These are phyloP conservation scores for Danio albolineatus DNA, from an alignment of 2,797 vertebrate genomes.

Conservation along the genomic window DNA sequence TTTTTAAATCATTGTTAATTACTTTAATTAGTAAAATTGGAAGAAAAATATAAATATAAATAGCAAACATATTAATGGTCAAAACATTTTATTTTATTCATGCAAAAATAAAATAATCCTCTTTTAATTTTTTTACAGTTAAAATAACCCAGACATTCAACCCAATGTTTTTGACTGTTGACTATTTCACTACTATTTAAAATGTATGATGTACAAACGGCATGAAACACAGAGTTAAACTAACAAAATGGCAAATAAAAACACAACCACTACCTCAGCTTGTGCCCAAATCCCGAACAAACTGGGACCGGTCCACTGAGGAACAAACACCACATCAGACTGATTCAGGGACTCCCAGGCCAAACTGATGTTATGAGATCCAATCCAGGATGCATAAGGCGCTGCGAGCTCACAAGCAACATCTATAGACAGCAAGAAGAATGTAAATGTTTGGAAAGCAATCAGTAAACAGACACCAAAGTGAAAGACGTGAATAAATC, in stretches of 20 bases:
- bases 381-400: conserved; percentile 75
- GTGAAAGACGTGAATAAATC: neutral
- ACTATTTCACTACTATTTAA: neutral
- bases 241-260: neutral
- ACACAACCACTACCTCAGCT: conserved; percentile 68
- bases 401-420: conserved; percentile 62
- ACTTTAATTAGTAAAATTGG: no score
- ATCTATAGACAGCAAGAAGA: conserved; percentile 51
- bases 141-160: neutral
- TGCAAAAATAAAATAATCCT: no score
- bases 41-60: no score
- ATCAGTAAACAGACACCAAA: neutral
- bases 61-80: no score
- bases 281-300: conserved; percentile 76
- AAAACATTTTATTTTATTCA: no score
- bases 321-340: conserved; percentile 74
- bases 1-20: no score
- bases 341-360: conserved; percentile 74
- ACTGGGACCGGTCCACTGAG: conserved; percentile 76
- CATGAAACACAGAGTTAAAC: neutral
- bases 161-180: neutral
- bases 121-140: neutral
- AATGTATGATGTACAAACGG: neutral
- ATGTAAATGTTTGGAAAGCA: conserved; percentile 4
- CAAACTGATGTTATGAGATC: conserved; percentile 71